These are phyloP conservation scores for Scolanthus callimorphus DNA, from an alignment of 92 coral and sea anemone species.

Conservation along the genomic window DNA sequence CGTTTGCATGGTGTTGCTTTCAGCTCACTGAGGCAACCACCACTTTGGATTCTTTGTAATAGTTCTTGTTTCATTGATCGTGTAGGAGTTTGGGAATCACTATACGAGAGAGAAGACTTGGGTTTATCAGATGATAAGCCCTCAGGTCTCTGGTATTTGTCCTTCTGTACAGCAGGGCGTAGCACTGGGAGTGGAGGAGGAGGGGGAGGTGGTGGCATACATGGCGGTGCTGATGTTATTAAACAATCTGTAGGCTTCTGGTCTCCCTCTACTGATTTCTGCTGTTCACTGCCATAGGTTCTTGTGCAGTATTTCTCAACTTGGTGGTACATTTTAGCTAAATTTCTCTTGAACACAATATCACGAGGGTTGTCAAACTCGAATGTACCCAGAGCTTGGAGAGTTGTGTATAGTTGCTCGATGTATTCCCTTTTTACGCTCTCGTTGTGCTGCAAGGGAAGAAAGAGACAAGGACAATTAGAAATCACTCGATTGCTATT, in stretches of 20 bases:
- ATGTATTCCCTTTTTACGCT: slow-evolving; percentile 44
- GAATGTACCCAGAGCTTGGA: slow-evolving; percentile 61
- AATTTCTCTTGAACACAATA: slow-evolving; percentile 50
- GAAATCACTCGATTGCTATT: too few species aligned
- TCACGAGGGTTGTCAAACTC: slow-evolving; percentile 59
- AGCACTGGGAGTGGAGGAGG: slow-evolving; percentile 64
- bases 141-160: too few species aligned
- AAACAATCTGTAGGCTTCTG: too few species aligned
- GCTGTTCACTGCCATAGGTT: too few species aligned
- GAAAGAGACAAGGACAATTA: too few species aligned
- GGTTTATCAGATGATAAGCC: not conserved
- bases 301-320: slow-evolving; percentile 70
- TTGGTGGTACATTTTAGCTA: slow-evolving; percentile 73
- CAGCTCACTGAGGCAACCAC: slow-evolving; percentile 45
- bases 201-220: slow-evolving; percentile 53
- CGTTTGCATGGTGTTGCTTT: slow-evolving; percentile 74
- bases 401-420: slow-evolving; percentile 39
- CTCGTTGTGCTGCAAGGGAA: slow-evolving; percentile 61
- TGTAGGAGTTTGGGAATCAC: slow-evolving; percentile 25
- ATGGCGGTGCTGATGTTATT: too few species aligned
- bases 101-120: not conserved
- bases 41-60: slow-evolving; percentile 43
- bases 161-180: too few species aligned
- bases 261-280: too few species aligned
- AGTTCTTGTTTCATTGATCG: slow-evolving; percentile 51